Evolutionary conservation across 2,797 vertebrate species (phyloP).

Genomic region (Sylvilagus floridanus): DNA sequence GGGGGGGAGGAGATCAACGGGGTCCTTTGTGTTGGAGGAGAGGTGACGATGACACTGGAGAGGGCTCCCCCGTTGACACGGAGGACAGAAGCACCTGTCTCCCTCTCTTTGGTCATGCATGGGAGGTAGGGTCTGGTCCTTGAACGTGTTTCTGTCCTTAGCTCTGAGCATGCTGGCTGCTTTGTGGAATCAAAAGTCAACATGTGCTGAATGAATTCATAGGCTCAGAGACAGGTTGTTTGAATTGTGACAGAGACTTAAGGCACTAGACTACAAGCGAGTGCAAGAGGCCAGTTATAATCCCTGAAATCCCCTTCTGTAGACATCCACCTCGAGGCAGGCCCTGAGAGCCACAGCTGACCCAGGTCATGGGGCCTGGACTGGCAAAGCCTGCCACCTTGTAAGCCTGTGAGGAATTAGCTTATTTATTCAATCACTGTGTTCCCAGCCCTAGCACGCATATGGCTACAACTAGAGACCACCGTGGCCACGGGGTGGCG

Average conservation of each 20-base stretch:
- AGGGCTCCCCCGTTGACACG: fast-evolving
- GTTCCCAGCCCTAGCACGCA: background rate
- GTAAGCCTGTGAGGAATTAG: background rate
- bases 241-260: background rate
- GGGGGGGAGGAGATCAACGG: background rate
- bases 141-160: background rate
- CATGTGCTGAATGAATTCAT: background rate
- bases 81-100: background rate
- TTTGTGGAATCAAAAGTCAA: background rate
- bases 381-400: too few species aligned
- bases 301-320: background rate
- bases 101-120: background rate
- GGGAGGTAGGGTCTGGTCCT: background rate
- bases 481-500: slow-evolving; percentile 83
- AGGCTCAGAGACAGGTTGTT: background rate
- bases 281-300: background rate
- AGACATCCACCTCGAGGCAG: background rate
- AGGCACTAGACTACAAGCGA: background rate
- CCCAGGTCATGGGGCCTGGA: background rate
- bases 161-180: background rate
- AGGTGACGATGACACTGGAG: background rate
- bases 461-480: background rate
- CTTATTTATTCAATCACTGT: background rate
- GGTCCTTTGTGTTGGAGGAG: background rate
- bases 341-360: background rate